Percentiles rank a stretch among this genome's conserved stretches.
These are phyloP conservation scores for Pseudopipra pipra DNA, from an alignment of 2,113 vertebrate species.

Conservation along the genomic window DNA sequence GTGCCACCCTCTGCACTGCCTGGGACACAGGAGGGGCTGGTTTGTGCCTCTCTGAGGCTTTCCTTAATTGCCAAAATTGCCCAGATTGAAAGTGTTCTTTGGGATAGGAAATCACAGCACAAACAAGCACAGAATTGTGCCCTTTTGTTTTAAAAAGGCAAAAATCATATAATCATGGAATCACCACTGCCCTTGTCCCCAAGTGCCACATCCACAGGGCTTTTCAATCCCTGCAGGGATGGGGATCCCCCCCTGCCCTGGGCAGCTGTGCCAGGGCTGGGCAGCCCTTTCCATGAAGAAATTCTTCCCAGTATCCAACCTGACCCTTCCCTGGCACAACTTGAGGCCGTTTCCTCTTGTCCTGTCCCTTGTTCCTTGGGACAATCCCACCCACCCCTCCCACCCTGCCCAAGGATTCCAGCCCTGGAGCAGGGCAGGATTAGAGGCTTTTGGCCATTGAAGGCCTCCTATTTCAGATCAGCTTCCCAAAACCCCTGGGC, in stretches of 20 bases:
- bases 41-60: not conserved
- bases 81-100: not conserved
- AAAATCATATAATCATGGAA: not conserved
- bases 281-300: not conserved
- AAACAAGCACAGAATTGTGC: not conserved
- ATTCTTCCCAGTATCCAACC: not conserved
- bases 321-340: not conserved
- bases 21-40: rapidly evolving
- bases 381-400: not conserved
- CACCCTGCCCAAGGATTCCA: not conserved
- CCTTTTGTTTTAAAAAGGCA: not conserved
- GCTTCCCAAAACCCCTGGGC: not conserved
- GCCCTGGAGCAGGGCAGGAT: not conserved
- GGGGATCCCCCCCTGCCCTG: not conserved
- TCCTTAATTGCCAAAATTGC: not conserved
- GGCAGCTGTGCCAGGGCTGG: not conserved
- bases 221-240: not conserved
- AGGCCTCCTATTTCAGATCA: not conserved
- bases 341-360: no score
- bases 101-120: not conserved
- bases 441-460: not conserved
- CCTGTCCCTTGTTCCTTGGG: not conserved
- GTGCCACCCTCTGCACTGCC: not conserved
- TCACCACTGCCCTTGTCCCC: not conserved
- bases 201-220: not conserved